These are phyloP conservation scores for Lycaena phlaeas DNA, from an alignment of 2,888 invertebrate genomes.

Conservation along the genomic window DNA sequence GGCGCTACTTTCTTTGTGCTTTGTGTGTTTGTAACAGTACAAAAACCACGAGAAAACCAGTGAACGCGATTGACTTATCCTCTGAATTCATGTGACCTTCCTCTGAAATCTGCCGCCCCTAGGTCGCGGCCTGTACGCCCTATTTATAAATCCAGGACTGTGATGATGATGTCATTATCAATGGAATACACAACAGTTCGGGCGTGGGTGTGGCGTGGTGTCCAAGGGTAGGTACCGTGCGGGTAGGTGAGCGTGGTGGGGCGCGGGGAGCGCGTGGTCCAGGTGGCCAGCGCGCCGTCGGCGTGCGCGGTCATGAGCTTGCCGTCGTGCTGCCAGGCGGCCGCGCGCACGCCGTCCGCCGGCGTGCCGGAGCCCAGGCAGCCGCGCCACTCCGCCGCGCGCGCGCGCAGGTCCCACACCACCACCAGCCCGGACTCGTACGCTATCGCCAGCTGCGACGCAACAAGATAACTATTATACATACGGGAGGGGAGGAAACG, in stretches of 20 bases:
- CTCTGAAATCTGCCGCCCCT: no score
- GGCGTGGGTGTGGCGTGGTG: no score
- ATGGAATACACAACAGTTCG: no score
- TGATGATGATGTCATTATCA: no score
- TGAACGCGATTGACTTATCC: no score
- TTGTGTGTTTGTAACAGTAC: no score
- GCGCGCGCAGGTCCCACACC: conserved; percentile 94
- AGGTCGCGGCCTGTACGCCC: no score
- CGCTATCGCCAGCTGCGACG: conserved; percentile 89
- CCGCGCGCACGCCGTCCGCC: conserved; percentile 84
- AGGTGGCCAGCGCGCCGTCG: conserved; percentile 96
- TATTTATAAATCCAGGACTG: no score
- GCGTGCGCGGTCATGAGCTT: conserved; percentile 97
- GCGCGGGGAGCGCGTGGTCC: conserved; percentile 86
- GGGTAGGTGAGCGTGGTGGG: conserved; percentile 90
- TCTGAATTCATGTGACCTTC: no score
- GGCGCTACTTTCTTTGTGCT: no score
- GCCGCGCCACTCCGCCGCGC: conserved; percentile 89
- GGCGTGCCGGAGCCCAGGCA: conserved; percentile 82
- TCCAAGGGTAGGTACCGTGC: conserved; percentile 77
- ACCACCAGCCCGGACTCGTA: conserved; percentile 96
- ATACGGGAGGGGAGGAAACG: no score
- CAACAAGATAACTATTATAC: not conserved
- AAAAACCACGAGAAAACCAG: no score
- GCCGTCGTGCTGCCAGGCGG: conserved; percentile 98